Evolutionary conservation across 1,140 invertebrate genomes (phyloP), one percentile per base, ranked within the genome.

Genomic region (Ceratoteleas bidentatus): DNA sequence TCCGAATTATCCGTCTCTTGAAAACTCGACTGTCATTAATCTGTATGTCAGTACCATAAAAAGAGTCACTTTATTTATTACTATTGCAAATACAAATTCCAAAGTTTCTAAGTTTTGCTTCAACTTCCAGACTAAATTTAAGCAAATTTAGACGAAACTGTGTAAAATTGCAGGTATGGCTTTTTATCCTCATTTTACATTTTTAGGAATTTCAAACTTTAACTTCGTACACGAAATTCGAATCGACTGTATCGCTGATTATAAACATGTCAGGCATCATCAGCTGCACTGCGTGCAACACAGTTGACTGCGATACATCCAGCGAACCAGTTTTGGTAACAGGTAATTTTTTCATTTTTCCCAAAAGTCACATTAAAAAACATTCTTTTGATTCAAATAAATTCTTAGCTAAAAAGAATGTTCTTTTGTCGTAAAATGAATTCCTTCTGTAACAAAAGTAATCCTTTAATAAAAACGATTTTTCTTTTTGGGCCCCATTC

Each of bases 21-120:
- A 52, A 33, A 65, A 81, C 50, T 74, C 52, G 10, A 74, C 69
- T 13, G 5, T 47, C 15, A 69, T 74, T 15, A 15, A 74, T 70
- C 32, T 74, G 11, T 52, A 62, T 38, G 77, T 81, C 5, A 74
- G 77, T 74, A 74, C 10, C 62, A 56, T 24, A 52, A 62, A 36
- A 11, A 40, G 14, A 54, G 24, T 4, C 24, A 4, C 4, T 24
- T 24, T 24, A 24, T 24, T 1, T 24, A 24, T 24, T 24, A 4
- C 24, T 24, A 24, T 24, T 24, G 24, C 24, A 24, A 24, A 24
- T 24, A 24, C 24, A 24, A 24, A 24, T 1, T 24, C 24, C 24
- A 24, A 24, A 24, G 36, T 40, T 40, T 40, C 2, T 40, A 24
- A 24, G 24, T 24, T 24, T 24, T 24, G 24, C 24, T 24, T 24